A percentile compares a stretch with the other conserved stretches of the same genome.
phyloP scores from a whole-genome alignment of 2,113 vertebrate species.

The Callipepla squamata region DNA sequence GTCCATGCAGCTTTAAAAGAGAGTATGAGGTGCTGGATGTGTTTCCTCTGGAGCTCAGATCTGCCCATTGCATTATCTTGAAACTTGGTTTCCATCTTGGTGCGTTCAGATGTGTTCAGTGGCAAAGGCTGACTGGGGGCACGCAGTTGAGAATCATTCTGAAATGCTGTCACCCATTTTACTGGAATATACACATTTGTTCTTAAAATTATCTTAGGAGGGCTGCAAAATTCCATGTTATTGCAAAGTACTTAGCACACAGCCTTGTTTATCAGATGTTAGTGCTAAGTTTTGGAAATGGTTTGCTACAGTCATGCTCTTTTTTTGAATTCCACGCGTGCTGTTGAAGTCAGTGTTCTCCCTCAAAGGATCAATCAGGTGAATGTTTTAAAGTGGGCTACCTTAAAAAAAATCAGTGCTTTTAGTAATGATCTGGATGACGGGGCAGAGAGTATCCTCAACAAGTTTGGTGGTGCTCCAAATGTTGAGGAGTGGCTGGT shows the following conservation, averaged over 20 bases:
- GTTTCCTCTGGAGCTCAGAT: not conserved
- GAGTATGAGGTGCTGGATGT: not conserved
- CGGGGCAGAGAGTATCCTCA: not conserved
- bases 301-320: not conserved
- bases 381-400: not conserved
- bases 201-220: not conserved
- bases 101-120: not conserved
- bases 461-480: not conserved
- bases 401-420: not conserved
- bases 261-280: not conserved
- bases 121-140: not conserved
- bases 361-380: not conserved
- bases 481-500: not conserved
- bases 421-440: not conserved
- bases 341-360: not conserved
- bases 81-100: not conserved
- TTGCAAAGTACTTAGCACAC: not conserved
- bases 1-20: not conserved
- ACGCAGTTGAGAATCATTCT: not conserved
- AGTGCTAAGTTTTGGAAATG: not conserved
- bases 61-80: not conserved
- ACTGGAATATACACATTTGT: not conserved
- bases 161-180: not conserved
- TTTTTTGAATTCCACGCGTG: not conserved
- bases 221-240: not conserved